Percentiles rank a stretch among this genome's conserved stretches.
Conservation (phyloP, 2,113 vertebrate genomes). For the Sphaerodactylus townsendi region DNA sequence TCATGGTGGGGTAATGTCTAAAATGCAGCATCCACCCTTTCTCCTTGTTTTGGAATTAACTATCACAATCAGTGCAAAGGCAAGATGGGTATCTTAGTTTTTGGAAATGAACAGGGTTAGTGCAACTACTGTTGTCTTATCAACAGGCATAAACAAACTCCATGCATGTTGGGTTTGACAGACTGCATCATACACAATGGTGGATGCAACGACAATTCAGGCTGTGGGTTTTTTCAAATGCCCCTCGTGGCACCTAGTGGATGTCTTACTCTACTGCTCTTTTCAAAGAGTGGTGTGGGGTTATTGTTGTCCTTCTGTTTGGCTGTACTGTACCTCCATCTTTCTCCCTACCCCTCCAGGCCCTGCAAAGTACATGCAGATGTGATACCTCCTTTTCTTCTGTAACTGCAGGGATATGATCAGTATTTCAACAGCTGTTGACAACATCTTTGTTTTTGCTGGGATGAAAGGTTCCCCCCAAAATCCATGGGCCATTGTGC, state of each 20-base stretch:
- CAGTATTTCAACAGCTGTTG: conserved; percentile 22
- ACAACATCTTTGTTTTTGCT: conserved; percentile 32
- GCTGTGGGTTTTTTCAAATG: not conserved
- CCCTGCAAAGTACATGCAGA: no score
- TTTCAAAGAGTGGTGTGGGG: no score
- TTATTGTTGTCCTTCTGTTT: no score
- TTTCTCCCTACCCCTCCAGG: no score
- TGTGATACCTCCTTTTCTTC: conserved; percentile 10
- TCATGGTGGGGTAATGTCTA: not conserved
- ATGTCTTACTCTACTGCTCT: not conserved
- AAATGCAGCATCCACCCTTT: not conserved
- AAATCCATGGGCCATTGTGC: not conserved
- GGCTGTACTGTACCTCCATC: no score
- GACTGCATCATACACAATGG: not conserved
- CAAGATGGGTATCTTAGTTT: not conserved
- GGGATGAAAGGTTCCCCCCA: conserved; percentile 33
- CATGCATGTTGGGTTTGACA: not conserved
- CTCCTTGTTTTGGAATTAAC: not conserved
- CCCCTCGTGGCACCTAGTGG: not conserved
- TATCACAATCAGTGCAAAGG: not conserved
- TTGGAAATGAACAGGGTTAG: not conserved
- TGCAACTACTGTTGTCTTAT: not conserved
- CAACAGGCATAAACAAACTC: not conserved
- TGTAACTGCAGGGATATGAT: conserved; percentile 38
- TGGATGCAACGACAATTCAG: not conserved